Evolutionary conservation across 2,797 vertebrate genomes (phyloP), one percentile per base, ranked within the genome.

Genomic region (Lindbergichthys nudifrons): DNA sequence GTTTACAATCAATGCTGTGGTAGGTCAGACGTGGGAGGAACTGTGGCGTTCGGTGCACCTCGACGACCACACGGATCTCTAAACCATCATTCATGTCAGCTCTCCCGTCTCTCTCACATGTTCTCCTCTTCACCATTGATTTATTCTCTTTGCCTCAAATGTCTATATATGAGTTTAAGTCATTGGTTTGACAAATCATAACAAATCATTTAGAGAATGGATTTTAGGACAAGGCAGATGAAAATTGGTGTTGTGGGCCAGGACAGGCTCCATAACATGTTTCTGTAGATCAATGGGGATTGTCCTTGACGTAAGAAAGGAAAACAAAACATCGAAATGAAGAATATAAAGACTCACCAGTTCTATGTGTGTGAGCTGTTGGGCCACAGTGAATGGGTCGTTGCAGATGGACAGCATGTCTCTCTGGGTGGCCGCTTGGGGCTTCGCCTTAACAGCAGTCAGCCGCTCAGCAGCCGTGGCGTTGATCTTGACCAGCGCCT

Each of bases 301-400:
- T 4, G 54, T 19, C 50, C 10, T 47, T 46, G 2, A 50, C 8
- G n/a, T 36, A 66, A 23, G 8, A n/a, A 1, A 1, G 3, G 19
- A 1, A 11, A 4, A 26, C 26, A 4, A 36, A 21, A 41, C 19
- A 59, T 26, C 16, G 10, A 39, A 59, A 10, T 11, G 30, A 45
- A 23, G 43, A 26, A 52, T 5, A 9, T 32, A 50, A 11, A 45
- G 41, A 13, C 92, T 96, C 88, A 98, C 97, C 90, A 99, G 94
- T 71, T 99, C 98, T 73, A 99, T 95, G 89, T 97, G 96, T 0
- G 98, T 99, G 90, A 99, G 95, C 88, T 99, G 98, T 81, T 99
- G 97, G 57, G 98, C 97, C 71, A 98, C 87, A 0, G 95, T 94
- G 47, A 97, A 99, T 1, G 97, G 96, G 89, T 98, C 97, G 4